Evolutionary conservation across 2,888 invertebrate species (phyloP), one percentile per base, ranked within the genome.

Genomic region (Drosophila trichaetosa): DNA sequence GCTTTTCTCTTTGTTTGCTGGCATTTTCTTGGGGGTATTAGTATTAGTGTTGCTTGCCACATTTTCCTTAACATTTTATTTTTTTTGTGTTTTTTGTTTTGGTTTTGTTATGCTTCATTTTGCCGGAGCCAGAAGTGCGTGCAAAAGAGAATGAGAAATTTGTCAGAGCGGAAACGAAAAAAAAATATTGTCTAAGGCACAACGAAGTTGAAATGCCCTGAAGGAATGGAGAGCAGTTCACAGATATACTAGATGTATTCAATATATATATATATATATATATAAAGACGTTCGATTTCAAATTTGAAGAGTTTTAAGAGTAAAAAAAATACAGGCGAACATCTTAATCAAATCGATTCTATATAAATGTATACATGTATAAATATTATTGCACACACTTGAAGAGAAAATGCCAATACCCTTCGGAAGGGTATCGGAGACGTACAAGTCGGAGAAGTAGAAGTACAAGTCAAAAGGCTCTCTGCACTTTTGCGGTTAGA

Each of bases 1-100:
- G 79, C 46, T 68, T 88, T 69, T 33, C 74, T 58, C 72, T 73
- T 81, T 81, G 87, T 78, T 76, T 76, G 74, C 72, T 61, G 78
- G 82, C 80, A 82, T 87, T 85, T 85, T 85, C 75, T 69, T 77
- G 59, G 73, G 72, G 82, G 84, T 82, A 84, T 84, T 87, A 84
- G 84, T 84, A 84, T 84, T 84, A 87, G 82, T 77, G 72, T 76
- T 84, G 87, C 84, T 82, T 84, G 84, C 74, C 77, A 72, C 84
- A 83, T 78, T 83, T 79, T 48, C 38, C 27, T 27, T 3, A 31
- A 21, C 10, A 34, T 16, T 27, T 33, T 16, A 34, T 52, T 54
- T 60, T 68, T 29, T 40, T 21, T 54, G 73, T 36, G 13, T 24
- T 34, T 54, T 68, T 24, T 34, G 21, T 49, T 79, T 75, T 74